Base-by-base conservation (phyloP, 2,797 vertebrate genomes). In the Nannoperca obscura region DNA sequence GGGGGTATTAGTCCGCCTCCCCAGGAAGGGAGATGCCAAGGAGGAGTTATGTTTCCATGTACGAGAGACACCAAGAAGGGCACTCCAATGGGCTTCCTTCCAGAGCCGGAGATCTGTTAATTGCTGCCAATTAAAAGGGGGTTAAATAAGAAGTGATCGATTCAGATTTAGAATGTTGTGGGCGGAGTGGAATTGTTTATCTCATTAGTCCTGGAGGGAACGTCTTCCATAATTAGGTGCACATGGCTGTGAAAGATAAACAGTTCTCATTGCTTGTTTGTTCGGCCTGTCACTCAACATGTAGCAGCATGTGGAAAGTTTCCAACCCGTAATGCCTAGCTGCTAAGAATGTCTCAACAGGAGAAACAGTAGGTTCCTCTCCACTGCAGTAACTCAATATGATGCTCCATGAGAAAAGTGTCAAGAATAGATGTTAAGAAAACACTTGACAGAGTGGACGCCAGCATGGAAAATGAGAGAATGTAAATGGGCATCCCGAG, bases 141-240 rank as follows among this genome's bases (percentile, higher is more conserved):
- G 80, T 90, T 92, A 92, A 94, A 93, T 89, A 82, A 91, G 84
- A 88, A 91, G 82, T 80, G 85, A 94, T 94, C 90, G 91, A 90
- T 92, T 93, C 65, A 85, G 72, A 88, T 92, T 87, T 85, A 80
- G 91, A 89, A 91, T 87, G 84, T 83, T 81, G 91, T 90, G 92
- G 91, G 91, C 71, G 88, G 86, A 84, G 84, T 55, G 49, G 88
- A 76, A 80, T 78, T 76, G 82, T 92, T 94, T 90, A 92, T 89
- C 90, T 92, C 91, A 92, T 94, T 93, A 95, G 90, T 88, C 84
- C 82, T 77, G 74, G 76, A 90, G 87, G 88, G 81, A 81, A 81
- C 74, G 64, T 88, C 85, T 68, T 78, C 80, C 79, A 83, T 91
- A 94, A 94, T 94, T 89, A 90, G 89, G 71, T 82, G 84, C 93